phyloP scores from a whole-genome alignment of 2,888 invertebrate species.

The Drosophila eohydei region DNA sequence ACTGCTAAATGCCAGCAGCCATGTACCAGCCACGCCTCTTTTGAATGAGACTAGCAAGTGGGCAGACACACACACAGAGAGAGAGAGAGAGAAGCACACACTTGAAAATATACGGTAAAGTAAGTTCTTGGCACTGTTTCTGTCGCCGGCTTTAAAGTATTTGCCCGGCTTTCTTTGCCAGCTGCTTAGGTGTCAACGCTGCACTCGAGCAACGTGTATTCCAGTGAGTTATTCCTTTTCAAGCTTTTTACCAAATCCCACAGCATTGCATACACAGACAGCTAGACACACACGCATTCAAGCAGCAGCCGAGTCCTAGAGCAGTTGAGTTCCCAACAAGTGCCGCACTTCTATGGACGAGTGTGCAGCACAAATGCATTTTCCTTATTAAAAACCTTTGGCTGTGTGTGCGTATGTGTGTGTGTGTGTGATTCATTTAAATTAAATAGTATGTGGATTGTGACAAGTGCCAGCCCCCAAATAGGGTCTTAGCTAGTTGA shows the following conservation, averaged over 20 bases:
- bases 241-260: conserved; percentile 64
- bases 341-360: conserved; percentile 53
- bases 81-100: not conserved
- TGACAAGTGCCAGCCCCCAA: conserved; percentile 2
- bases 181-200: conserved; percentile 63
- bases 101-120: conserved; percentile 26
- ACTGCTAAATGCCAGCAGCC: conserved; percentile 54
- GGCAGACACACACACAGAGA: conserved; percentile 16
- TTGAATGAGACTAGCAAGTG: conserved; percentile 15
- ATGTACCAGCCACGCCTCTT: conserved; percentile 38
- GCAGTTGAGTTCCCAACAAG: conserved; percentile 32
- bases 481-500: not conserved
- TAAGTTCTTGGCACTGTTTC: conserved; percentile 27
- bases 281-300: conserved; percentile 6
- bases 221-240: conserved; percentile 60
- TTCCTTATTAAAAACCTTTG: conserved; percentile 58
- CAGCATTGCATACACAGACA: conserved; percentile 23
- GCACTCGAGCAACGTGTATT: conserved; percentile 64
- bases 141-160: conserved; percentile 49
- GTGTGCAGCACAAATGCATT: conserved; percentile 68
- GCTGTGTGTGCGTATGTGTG: conserved; percentile 5
- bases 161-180: conserved; percentile 60
- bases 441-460: conserved; percentile 39
- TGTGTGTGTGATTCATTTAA: conserved; percentile 53
- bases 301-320: not conserved